Evolutionary conservation across 1,140 invertebrate genomes (phyloP), one percentile per base, ranked within the genome.

Genomic region (Tetramorium simillimum): DNA sequence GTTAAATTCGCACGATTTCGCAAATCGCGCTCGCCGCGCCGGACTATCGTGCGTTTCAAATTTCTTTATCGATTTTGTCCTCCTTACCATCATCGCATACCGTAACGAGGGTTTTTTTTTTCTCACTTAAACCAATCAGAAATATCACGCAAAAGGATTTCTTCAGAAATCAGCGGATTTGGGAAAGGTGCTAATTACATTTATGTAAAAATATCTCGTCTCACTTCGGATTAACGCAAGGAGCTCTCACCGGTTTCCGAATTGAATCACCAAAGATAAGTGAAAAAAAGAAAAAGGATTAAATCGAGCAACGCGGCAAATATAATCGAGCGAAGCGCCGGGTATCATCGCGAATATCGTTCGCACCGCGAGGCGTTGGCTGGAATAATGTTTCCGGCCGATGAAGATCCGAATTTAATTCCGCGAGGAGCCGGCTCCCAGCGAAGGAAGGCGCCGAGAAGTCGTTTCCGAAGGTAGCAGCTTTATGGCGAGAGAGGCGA

Each of bases 381-480:
- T 60, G 40, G 58, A 80, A 28, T 80, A 65, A 84, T 60, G 28
- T 84, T 84, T 73, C 69, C 69, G 67, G 69, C 40, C 65, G 28
- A 67, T 82, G 56, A 62, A 82, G 63, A 69, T 70, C 75, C 85
- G 60, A 89, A 89, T 90, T 90, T 87, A 90, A 90, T 90, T 89
- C 88, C 84, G 78, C 88, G 33, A 28, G 21, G 21, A 12, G 49
- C 80, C 75, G 67, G 53, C 80, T 84, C n/a, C 67, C 80, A 33
- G 37, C 49, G 46, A 1, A 53, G 72, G 33, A 24, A 33, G 78
- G 40, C 51, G 51, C 65, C 37, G 51, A 33, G 67, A 73, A 58
- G 67, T 75, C 40, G 72, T 89, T 87, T 62, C 78, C 67, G 65
- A 67, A 89, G 85, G 85, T 89, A 81, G 89, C 88, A 87, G 87